A percentile compares a stretch with the other conserved stretches of the same genome.
Evolutionary conservation across 2,113 vertebrate species (phyloP).

Genomic region (Gopherus evgoodei): DNA sequence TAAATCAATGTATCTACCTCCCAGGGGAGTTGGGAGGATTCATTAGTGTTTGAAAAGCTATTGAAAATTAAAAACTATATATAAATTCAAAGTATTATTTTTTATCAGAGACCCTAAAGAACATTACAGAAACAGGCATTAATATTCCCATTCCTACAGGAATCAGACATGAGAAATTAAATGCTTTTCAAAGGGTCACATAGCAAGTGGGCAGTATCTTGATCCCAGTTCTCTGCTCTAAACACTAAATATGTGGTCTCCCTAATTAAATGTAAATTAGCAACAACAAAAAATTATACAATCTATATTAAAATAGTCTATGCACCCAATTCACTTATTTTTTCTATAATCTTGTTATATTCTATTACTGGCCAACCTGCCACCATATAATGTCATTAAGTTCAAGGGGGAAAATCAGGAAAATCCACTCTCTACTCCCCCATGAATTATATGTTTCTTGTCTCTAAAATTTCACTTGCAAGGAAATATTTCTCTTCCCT

Average conservation of each 20-base stretch:
- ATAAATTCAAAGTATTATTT: background rate
- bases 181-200: background rate
- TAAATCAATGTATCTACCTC: fast-evolving
- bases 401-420: background rate
- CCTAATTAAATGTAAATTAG: background rate
- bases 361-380: background rate
- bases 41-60: background rate
- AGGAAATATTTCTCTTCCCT: background rate
- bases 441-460: background rate
- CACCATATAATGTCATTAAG: background rate
- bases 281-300: background rate
- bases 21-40: fast-evolving
- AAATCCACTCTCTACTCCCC: background rate
- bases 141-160: fast-evolving
- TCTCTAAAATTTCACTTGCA: background rate
- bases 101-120: background rate
- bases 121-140: background rate
- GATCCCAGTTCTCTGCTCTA: background rate
- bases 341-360: background rate
- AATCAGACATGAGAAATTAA: background rate
- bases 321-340: background rate
- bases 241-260: background rate
- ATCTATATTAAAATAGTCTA: background rate
- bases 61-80: background rate
- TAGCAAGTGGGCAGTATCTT: background rate